Conservation (phyloP, 1,140 invertebrate genomes). For the Centruroides sculpturatus region DNA sequence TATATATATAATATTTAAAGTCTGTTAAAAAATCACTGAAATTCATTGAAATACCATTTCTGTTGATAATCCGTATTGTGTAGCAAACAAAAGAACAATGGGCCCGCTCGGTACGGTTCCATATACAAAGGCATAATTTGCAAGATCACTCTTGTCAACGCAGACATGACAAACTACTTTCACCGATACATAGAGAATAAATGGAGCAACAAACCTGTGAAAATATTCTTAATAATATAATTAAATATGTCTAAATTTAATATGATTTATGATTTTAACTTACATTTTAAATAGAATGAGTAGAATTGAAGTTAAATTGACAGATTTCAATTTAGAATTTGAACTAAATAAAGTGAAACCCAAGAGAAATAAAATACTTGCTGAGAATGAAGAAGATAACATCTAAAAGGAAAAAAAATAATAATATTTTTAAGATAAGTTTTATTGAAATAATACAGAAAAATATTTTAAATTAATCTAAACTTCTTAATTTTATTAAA, state of each 20-base stretch:
- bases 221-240: too few species aligned
- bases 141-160: constrained; percentile 23
- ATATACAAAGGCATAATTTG: constrained; percentile 88
- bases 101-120: constrained; percentile 90
- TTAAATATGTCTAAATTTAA: too few species aligned
- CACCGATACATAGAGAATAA: constrained; percentile 72
- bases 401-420: constrained; percentile 45
- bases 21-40: too few species aligned
- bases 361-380: constrained; percentile 73
- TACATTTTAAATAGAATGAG: too few species aligned
- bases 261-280: too few species aligned
- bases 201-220: constrained; percentile 49
- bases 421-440: too few species aligned
- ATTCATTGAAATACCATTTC: constrained; percentile 51
- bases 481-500: too few species aligned
- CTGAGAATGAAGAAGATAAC: constrained; percentile 79
- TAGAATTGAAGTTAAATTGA: too few species aligned
- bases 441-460: too few species aligned
- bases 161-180: constrained; percentile 31
- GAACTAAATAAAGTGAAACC: constrained; percentile 88
- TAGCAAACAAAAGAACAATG: constrained; percentile 83
- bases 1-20: too few species aligned
- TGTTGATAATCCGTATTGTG: constrained; percentile 67
- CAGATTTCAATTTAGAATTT: constrained; percentile 4
- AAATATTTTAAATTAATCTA: too few species aligned